Conservation (phyloP, 2,888 invertebrate species). For the Phragmatobia fuliginosa region DNA sequence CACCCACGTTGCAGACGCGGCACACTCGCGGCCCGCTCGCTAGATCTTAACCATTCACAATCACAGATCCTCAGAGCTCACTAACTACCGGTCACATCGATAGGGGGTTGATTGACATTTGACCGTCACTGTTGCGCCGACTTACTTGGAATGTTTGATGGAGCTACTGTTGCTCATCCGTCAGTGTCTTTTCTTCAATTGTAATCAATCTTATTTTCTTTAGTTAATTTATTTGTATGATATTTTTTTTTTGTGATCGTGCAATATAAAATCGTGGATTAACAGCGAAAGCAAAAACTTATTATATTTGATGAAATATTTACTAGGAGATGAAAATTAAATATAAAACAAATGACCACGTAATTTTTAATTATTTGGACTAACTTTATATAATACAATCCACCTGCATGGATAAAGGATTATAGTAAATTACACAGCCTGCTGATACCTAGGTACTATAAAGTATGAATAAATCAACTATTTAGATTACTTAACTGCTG, state of each 20-base stretch:
- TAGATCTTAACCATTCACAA: slow-evolving; percentile 33
- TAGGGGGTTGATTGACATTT: slow-evolving; percentile 71
- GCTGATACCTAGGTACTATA: neutral
- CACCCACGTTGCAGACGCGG: slow-evolving; percentile 84
- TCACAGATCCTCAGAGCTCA: slow-evolving; percentile 43
- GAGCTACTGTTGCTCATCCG: slow-evolving; percentile 42
- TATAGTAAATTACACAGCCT: neutral
- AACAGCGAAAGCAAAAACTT: too few relatives aligned
- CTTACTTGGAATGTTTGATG: slow-evolving; percentile 61
- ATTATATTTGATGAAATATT: neutral
- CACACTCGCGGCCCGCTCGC: slow-evolving; percentile 73
- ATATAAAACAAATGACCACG: neutral
- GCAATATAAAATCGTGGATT: neutral
- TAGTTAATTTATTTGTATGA: neutral
- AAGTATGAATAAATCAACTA: neutral
- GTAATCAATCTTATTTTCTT: neutral
- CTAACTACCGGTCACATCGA: slow-evolving; percentile 51
- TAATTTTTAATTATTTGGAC: neutral
- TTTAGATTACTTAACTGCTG: neutral
- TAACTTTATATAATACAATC: neutral
- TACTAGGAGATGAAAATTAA: neutral
- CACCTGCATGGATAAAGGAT: neutral
- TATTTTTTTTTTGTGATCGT: neutral
- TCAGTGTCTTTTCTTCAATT: neutral
- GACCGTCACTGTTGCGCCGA: slow-evolving; percentile 61